phyloP scores from a whole-genome alignment of 1,140 invertebrate species.

The Solen grandis region DNA sequence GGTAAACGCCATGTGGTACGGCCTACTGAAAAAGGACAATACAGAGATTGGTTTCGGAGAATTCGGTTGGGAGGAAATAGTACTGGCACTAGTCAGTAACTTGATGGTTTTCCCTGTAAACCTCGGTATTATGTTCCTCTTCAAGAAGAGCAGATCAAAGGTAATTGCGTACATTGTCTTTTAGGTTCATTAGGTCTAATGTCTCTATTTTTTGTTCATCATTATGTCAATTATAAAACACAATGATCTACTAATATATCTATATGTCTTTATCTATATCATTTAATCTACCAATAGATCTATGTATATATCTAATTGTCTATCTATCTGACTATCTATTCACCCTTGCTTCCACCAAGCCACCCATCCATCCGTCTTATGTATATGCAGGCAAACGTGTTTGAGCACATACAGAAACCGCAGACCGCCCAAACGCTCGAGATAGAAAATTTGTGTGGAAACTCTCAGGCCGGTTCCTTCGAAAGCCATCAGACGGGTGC shows the following conservation, averaged over 20 bases:
- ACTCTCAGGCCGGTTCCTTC: conserved; percentile 55
- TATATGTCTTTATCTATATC: too few species aligned
- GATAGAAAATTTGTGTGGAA: conserved; percentile 69
- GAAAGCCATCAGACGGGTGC: conserved; percentile 40
- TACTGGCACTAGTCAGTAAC: conserved; percentile 72
- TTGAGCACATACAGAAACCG: conserved; percentile 61
- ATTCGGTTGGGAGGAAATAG: conserved; percentile 76
- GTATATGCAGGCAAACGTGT: conserved; percentile 64
- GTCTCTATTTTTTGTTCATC: too few species aligned
- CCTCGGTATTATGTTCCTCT: conserved; percentile 70
- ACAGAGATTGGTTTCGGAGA: conserved; percentile 6
- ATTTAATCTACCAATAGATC: too few species aligned
- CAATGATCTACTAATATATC: too few species aligned
- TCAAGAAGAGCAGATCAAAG: conserved; percentile 74
- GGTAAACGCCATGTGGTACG: conserved; percentile 78
- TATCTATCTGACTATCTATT: too few species aligned
- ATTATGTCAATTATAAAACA: too few species aligned
- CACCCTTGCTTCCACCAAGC: too few species aligned
- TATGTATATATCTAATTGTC: too few species aligned
- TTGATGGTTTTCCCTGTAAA: conserved; percentile 73
- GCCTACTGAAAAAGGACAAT: conserved; percentile 65
- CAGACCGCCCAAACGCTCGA: conserved; percentile 73
- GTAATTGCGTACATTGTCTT: conserved; percentile 56
- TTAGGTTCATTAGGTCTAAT: too few species aligned
- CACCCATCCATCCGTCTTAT: too few species aligned